Base-by-base conservation (phyloP, 2,797 vertebrate species). In the Pterois miles region DNA sequence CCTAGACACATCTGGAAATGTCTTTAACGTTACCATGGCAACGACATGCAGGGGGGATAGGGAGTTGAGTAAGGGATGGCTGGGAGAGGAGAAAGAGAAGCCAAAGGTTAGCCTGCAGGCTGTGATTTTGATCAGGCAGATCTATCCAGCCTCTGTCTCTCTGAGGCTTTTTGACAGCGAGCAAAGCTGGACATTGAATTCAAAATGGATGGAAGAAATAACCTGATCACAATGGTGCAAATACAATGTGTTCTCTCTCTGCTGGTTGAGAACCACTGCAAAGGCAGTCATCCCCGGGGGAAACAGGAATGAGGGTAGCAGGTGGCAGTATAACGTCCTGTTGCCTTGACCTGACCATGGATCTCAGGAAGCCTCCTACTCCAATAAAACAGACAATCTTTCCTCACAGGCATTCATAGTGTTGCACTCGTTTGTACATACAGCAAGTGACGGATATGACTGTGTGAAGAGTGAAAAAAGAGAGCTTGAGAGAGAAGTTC, bases 321-420 rank as follows among this genome's bases (percentile, higher is more conserved):
- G 95, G 95, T 97, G 95, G 88, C 91, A 92, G 91, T 90, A 82
- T 89, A 87, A 86, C 84, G 92, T 94, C 88, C 81, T 87, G 91
- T 88, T 89, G 79, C 90, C 93, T 91, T 78, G 46, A 81, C 56
- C 53, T 90, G 90, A 93, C 92, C 84, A 78, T 85, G 70, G 86
- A 85, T 25, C 10, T 84, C 22, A 52, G 77, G 86, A 58, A 81
- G 80, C 88, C 86, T 73, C 66, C 5, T 83, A 88, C 85, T 89
- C 60, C 31, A 27, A 23, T 71, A 33, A 72, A 67, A 34, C 6
- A 29, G 23, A 16, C 0, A 22, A 20, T 25, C 13, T 50, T 18
- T 29, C 22, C 43, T 52, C 29, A 38, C 36, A 71, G 23, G 20
- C 67, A 36, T 67, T 54, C 36, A 38, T 25, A 16, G n/a, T 40